phyloP scores from a whole-genome alignment of 2,113 vertebrate species.

The Cairina moschata region DNA sequence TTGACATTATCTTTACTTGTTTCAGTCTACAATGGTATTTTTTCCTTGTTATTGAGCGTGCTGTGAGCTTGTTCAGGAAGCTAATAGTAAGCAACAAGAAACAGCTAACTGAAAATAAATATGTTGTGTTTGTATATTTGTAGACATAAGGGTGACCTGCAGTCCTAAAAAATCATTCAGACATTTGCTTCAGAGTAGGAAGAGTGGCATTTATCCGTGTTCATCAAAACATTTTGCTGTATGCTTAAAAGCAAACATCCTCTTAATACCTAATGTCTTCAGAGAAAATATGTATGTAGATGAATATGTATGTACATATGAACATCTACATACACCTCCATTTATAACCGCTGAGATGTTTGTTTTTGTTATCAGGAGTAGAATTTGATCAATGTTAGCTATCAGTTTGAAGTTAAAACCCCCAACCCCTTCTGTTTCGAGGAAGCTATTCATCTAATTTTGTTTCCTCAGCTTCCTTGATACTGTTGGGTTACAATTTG shows the following conservation, averaged over 20 bases:
- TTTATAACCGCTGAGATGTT: background rate
- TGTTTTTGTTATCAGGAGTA: background rate
- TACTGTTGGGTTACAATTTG: slow-evolving; percentile 20
- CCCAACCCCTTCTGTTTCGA: background rate
- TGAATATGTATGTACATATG: background rate
- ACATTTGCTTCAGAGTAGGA: background rate
- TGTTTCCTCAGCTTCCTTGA: slow-evolving; percentile 36
- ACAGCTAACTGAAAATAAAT: background rate
- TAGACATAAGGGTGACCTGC: background rate
- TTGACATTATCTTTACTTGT: background rate
- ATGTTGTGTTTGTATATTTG: background rate
- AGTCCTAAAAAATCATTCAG: background rate
- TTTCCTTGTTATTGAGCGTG: background rate
- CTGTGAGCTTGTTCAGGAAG: background rate
- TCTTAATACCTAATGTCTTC: background rate
- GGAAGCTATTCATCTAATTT: background rate
- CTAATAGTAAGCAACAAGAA: slow-evolving; percentile 1
- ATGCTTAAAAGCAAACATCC: background rate
- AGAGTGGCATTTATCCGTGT: background rate
- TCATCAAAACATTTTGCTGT: background rate
- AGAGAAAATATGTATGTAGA: background rate
- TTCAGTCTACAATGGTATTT: background rate
- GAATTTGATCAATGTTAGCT: background rate
- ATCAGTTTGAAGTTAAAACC: background rate
- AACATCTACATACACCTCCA: background rate